These are phyloP conservation scores for Doris montereyensis DNA, from an alignment of 2,888 invertebrate species.

Conservation along the genomic window DNA sequence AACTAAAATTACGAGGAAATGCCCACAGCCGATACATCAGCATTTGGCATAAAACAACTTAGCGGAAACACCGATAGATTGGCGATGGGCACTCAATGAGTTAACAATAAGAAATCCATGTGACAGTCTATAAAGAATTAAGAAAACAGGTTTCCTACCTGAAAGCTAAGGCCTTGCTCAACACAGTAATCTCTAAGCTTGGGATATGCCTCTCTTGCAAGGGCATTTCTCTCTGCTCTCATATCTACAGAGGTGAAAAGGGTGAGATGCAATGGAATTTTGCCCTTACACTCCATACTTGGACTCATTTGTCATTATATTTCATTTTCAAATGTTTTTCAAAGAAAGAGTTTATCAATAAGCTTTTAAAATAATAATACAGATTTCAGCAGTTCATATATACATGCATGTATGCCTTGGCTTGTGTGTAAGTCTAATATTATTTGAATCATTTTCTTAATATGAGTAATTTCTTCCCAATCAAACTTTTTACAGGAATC, in stretches of 20 bases:
- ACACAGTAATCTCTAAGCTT: slow-evolving; percentile 59
- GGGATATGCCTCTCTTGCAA: slow-evolving; percentile 62
- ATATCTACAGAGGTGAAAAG: slow-evolving; percentile 55
- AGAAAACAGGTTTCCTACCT: slow-evolving; percentile 44
- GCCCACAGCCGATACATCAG: no score
- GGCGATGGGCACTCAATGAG: no score
- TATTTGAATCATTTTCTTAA: neutral
- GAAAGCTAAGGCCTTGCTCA: slow-evolving; percentile 63
- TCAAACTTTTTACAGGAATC: no score
- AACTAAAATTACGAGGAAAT: no score
- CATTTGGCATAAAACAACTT: no score
- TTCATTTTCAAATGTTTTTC: no score
- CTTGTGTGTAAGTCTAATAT: neutral
- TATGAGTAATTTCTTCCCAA: no score
- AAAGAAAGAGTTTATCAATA: neutral
- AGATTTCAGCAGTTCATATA: no score
- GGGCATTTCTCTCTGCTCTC: slow-evolving; percentile 65
- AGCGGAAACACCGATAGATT: no score
- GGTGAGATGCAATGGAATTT: no score
- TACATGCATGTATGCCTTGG: neutral
- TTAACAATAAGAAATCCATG: neutral
- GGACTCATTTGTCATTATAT: no score
- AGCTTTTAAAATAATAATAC: neutral
- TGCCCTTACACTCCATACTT: no score
- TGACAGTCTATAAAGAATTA: neutral